These are phyloP conservation scores for Macroteleia sp. DNA, from an alignment of 2,888 invertebrate species.

Conservation along the genomic window DNA sequence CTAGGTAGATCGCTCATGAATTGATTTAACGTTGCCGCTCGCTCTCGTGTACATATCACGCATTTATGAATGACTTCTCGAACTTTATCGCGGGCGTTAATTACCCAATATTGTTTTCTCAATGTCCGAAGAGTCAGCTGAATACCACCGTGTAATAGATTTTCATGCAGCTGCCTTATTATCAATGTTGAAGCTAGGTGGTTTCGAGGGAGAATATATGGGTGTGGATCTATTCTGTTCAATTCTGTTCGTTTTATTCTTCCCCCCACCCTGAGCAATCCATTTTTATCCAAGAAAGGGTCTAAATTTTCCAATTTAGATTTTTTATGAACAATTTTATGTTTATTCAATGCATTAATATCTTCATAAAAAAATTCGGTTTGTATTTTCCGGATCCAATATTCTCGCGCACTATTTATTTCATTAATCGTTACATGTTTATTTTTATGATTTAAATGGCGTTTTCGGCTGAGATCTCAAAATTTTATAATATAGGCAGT, in stretches of 20 bases:
- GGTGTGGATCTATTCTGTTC: not conserved
- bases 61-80: constrained; percentile 1
- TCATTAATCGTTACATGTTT: too few species aligned
- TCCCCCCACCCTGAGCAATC: not conserved
- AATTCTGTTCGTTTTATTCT: not conserved
- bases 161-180: not conserved
- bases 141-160: not conserved
- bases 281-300: not conserved
- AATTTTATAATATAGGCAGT: too few species aligned
- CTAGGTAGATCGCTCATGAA: not conserved
- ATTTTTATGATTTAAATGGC: too few species aligned
- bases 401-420: too few species aligned
- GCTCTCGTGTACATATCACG: not conserved
- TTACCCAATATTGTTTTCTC: not conserved
- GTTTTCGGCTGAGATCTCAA: too few species aligned
- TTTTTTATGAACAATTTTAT: too few species aligned
- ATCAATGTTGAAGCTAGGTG: not conserved
- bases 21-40: not conserved
- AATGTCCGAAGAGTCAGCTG: not conserved
- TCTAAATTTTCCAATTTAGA: not conserved
- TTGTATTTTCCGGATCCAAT: too few species aligned
- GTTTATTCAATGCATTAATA: too few species aligned
- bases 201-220: not conserved
- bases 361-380: too few species aligned
- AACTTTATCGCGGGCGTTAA: not conserved